phyloP scores from a whole-genome alignment of 2,888 invertebrate species.

The Latrodectus elegans region DNA sequence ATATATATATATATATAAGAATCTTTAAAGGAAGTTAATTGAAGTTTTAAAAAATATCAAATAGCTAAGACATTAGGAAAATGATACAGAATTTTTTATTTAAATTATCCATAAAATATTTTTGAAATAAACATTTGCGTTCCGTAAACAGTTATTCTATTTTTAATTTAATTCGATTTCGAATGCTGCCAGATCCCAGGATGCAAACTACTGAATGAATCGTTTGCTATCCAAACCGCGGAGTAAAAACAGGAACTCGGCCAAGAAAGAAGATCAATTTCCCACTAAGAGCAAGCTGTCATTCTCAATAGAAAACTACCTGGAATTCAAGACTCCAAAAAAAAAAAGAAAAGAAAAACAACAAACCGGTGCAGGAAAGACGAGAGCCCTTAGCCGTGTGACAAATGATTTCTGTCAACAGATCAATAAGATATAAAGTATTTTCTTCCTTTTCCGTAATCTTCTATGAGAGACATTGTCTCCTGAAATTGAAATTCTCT shows the following conservation, averaged over 20 bases:
- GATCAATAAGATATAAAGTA: slow-evolving; percentile 33
- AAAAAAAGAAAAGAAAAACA: background rate
- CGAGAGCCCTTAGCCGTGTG: slow-evolving; percentile 28
- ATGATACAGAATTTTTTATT: too few species aligned
- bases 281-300: slow-evolving; percentile 7
- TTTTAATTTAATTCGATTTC: too few species aligned
- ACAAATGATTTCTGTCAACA: slow-evolving; percentile 47
- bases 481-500: slow-evolving; percentile 33
- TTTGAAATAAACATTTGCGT: too few species aligned
- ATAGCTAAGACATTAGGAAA: too few species aligned
- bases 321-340: background rate
- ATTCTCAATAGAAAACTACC: slow-evolving; percentile 19
- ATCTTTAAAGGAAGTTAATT: too few species aligned
- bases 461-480: background rate
- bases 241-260: background rate
- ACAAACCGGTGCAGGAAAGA: background rate
- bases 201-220: background rate
- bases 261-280: slow-evolving; percentile 17
- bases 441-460: slow-evolving; percentile 1
- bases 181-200: background rate
- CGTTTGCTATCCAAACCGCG: background rate
- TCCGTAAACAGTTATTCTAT: too few species aligned
- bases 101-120: too few species aligned
- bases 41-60: too few species aligned
- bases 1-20: too few species aligned